Conservation (phyloP, 2,113 vertebrate species). For the Cynocephalus volans region DNA sequence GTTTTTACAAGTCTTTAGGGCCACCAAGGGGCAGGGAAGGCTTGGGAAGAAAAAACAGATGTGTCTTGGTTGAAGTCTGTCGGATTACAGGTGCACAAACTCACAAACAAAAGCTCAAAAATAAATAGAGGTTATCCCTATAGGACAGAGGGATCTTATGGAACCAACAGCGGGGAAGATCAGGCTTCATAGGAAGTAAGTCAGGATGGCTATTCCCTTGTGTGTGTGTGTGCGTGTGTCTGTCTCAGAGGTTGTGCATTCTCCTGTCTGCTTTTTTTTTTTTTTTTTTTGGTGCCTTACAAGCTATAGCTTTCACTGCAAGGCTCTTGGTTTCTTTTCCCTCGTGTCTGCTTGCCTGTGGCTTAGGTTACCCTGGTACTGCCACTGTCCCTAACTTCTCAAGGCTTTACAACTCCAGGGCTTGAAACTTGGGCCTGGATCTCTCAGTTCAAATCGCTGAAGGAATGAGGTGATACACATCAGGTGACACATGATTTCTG, state of each 20-base stretch:
- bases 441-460: background rate
- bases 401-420: rapidly evolving
- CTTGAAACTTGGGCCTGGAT: background rate
- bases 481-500: rapidly evolving
- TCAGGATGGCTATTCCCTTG: rapidly evolving
- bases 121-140: rapidly evolving
- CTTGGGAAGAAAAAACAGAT: rapidly evolving
- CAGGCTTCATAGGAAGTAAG: background rate
- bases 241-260: rapidly evolving
- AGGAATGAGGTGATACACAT: background rate
- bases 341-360: background rate
- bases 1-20: background rate
- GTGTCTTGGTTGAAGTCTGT: background rate
- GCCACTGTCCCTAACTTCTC: background rate
- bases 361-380: background rate
- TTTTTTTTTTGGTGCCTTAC: background rate
- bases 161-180: background rate
- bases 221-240: background rate
- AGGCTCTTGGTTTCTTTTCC: background rate
- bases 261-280: background rate
- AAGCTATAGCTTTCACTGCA: too few species aligned
- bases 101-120: background rate
- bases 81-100: background rate
- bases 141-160: rapidly evolving
- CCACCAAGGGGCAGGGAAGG: rapidly evolving